These are phyloP conservation scores for Drosophila colorata DNA, from an alignment of 2,888 invertebrate genomes.

Conservation along the genomic window DNA sequence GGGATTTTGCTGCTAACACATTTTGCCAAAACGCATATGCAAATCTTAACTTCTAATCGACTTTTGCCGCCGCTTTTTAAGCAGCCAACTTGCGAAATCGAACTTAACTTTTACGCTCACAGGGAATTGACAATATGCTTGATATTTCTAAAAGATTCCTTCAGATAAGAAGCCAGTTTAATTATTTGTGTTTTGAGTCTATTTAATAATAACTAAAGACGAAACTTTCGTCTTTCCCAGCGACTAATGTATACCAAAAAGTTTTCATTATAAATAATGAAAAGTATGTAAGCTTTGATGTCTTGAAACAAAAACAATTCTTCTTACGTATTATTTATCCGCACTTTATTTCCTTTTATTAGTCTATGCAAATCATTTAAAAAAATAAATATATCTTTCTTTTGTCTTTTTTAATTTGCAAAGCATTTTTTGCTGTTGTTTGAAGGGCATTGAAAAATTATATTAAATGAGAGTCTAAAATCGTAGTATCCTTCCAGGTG, in stretches of 20 bases:
- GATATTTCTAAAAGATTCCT: background rate
- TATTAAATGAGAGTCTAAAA: conserved; percentile 10
- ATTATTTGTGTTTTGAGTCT: too few species aligned
- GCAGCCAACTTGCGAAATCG: too few species aligned
- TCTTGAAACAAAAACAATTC: background rate
- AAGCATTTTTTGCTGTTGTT: background rate
- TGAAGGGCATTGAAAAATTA: conserved; percentile 1
- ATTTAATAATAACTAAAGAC: too few species aligned
- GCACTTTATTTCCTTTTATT: background rate
- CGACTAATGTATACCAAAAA: too few species aligned
- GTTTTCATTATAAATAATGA: background rate
- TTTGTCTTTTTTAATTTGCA: background rate
- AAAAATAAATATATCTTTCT: background rate
- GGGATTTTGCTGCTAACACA: conserved; percentile 43
- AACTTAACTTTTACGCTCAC: conserved; percentile 40
- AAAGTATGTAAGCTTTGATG: background rate
- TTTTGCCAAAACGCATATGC: conserved; percentile 41
- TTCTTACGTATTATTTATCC: background rate
- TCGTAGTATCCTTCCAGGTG: conserved; percentile 13
- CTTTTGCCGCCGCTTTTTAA: too few species aligned
- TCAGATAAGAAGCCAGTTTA: background rate
- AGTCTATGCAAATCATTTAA: background rate
- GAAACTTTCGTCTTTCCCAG: too few species aligned
- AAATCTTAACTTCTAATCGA: conserved; percentile 53
- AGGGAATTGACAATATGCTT: conserved; percentile 20